Conservation (phyloP, 2,113 vertebrate genomes). For the Petrocephalus zakoni region DNA sequence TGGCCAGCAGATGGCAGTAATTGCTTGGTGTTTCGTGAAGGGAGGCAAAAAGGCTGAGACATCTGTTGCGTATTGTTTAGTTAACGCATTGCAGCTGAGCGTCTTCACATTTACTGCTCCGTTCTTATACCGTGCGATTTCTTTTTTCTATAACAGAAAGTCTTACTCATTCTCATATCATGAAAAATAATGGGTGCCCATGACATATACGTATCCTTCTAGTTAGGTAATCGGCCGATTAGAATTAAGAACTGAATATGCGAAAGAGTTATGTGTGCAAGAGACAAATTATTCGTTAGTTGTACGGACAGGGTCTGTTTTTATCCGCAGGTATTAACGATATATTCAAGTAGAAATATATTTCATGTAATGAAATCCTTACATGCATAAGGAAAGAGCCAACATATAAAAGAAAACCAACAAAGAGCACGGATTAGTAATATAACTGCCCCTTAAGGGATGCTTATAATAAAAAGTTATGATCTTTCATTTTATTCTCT, state of each 20-base stretch:
- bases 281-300: neutral
- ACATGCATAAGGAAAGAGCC: neutral
- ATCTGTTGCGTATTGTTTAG: constrained; percentile 20
- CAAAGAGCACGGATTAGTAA: neutral
- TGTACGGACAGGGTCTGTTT: neutral
- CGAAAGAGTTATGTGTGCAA: neutral
- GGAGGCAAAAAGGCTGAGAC: neutral
- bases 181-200: neutral
- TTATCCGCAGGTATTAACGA: neutral
- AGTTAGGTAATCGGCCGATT: neutral
- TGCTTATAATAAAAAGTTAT: constrained; percentile 18
- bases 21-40: neutral
- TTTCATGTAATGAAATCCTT: neutral
- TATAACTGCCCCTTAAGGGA: neutral
- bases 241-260: neutral
- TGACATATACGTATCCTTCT: neutral
- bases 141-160: neutral
- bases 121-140: neutral
- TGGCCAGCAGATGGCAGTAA: constrained; percentile 17
- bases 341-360: neutral
- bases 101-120: neutral
- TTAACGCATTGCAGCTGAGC: constrained; percentile 10
- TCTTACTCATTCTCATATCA: neutral
- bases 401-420: neutral
- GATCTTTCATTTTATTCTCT: neutral